Base-by-base conservation (phyloP, 2,888 invertebrate species). In the Tiliacea citrago region DNA sequence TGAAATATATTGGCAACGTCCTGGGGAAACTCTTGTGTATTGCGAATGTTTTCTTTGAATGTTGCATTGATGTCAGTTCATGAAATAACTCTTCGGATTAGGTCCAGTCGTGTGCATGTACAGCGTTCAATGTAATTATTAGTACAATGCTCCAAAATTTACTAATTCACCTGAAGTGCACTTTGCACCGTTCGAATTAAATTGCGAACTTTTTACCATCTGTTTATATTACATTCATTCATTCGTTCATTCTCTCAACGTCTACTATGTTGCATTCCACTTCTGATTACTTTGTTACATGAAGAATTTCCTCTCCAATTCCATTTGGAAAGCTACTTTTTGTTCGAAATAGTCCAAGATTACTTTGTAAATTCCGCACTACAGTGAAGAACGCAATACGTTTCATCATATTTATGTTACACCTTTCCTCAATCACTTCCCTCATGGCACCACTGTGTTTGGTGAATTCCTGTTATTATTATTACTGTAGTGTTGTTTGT, bases 221-320 rank as follows among this genome's bases (percentile, higher is more conserved):
- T 78, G n/a, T 21, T 47, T 12, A 4, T 24, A 12, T 42, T 21
- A 57, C 3, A 35, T 24, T 24, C 29, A 0, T 73, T 29, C 29
- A 29, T 29, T 29, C 29, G 29, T 29, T 29, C 29, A 62, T 62
- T 9, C 13, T 55, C 63, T 63, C 16, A 55, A 18, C 4, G 4
- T 57, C 47, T 21, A 21, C 39, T 4, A 49, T 42, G 10, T 81
- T 35, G 47, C 47, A 76, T 61, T 65, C 55, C 75, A 42, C 29
- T 29, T 57, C 75, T 57, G 76, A 74, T 81, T 51, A 75, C 76
- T 66, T 81, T 82, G 82, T 76, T 55, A n/a, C 49, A 39, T 58
- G 29, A 51, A 24, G 51, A 77, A 77, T 68, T 81, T 74, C 76
- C 75, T 29, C 63, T 60, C 29, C 45, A 42, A 58, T 60, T 21